Base-by-base conservation (phyloP, 2,888 invertebrate species). In the Plagodis pulveraria region DNA sequence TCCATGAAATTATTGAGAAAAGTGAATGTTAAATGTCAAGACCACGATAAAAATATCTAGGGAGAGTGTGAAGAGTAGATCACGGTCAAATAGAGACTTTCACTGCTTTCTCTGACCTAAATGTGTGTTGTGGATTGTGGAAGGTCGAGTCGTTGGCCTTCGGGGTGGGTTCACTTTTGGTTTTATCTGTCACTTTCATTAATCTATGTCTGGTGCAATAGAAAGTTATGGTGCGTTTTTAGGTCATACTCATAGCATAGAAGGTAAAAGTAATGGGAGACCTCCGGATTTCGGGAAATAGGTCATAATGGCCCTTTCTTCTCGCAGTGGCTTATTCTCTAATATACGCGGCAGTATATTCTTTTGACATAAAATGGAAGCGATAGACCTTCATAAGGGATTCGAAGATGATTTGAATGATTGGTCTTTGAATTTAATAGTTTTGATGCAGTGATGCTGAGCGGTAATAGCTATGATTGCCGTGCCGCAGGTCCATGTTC, bases 101-200 rank as follows among this genome's bases (percentile, higher is more conserved):
- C 90, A 81, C 89, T 83, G 76, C 84, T 91, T 91, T 91, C 91
- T 81, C 84, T 64, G 87, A 81, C 90, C 87, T 81, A 86, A 84
- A 81, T 85, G 67, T 61, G 72, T 74, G 74, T 83, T 86, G 86
- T 83, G 78, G 85, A 83, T 83, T 86, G 86, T 83, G 78, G 85
- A 83, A 89, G 89, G 90, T 87, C 84, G 78, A 77, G 76, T 70
- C 59, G 78, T 53, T 68, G 86, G 79, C 91, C 89, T 89, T 87
- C 86, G 70, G 87, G 89, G 84, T 84, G 76, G 76, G 70, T 64
- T 70, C 83, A 89, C 89, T 87, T 81, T 87, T 87, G 71, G 74
- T 90, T 89, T 89, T 87, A 83, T 85, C 82, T 77, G 78, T 83
- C 86, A 89, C 89, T 90, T 89, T 89, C 89, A 79, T 84, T 87